Percentiles rank a stretch among this genome's conserved stretches.
phyloP scores from a whole-genome alignment of 30 jellyfish, hydroid and myxozoan genomes.

The Aurelia coerulea region DNA sequence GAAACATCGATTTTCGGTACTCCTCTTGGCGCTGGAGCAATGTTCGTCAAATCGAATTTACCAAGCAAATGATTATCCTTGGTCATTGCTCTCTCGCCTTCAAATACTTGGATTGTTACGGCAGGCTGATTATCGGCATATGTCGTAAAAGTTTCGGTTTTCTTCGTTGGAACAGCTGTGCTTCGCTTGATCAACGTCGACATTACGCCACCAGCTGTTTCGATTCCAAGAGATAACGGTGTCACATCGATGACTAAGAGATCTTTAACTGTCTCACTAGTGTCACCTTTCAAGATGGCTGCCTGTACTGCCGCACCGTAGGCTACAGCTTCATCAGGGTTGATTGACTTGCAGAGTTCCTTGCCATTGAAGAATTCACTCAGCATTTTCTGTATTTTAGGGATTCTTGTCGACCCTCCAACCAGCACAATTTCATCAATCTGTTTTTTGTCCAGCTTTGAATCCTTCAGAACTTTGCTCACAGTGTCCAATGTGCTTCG shows the following conservation, averaged over 20 bases:
- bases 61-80: conserved; percentile 90
- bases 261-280: conserved; percentile 79
- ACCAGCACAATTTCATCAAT: conserved; percentile 91
- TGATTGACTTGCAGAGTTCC: conserved; percentile 84
- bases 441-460: conserved; percentile 62
- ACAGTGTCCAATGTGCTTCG: conserved; percentile 80
- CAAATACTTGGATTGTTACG: conserved; percentile 86
- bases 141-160: conserved; percentile 86
- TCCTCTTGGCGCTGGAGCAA: conserved; percentile 97
- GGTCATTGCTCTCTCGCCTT: conserved; percentile 95
- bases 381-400: conserved; percentile 79
- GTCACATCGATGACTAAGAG: conserved; percentile 89
- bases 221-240: conserved; percentile 95
- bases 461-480: conserved; percentile 75
- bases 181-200: conserved; percentile 79
- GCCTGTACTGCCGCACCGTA: conserved; percentile 98
- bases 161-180: conserved; percentile 88
- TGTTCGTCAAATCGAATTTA: conserved; percentile 78
- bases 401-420: conserved; percentile 98
- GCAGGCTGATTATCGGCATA: conserved; percentile 92
- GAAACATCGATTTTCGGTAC: conserved; percentile 97
- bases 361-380: conserved; percentile 85
- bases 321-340: conserved; percentile 99
- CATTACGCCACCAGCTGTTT: conserved; percentile 96
- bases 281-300: conserved; percentile 88